phyloP scores from a whole-genome alignment of 2,797 vertebrate species.

The Calcarius lapponicus region DNA sequence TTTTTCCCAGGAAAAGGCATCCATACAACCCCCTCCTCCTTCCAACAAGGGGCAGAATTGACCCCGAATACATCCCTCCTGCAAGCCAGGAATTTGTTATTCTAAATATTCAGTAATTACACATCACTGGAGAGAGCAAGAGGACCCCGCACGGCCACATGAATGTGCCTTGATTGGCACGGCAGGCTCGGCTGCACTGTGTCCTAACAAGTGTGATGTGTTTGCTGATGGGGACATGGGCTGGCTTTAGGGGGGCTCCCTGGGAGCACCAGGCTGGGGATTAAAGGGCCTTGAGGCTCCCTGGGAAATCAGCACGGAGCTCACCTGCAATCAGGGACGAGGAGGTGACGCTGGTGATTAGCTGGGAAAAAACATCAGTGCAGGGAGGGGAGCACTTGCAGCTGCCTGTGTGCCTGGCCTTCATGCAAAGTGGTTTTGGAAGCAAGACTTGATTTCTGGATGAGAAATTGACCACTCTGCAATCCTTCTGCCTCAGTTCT shows the following conservation, averaged over 20 bases:
- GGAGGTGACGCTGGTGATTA: fast-evolving
- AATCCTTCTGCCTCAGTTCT: not conserved
- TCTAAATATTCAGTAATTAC: not conserved
- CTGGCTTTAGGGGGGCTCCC: not conserved
- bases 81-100: not conserved
- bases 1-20: not conserved
- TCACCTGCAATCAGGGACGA: not conserved
- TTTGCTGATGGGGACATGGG: not conserved
- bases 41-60: not conserved
- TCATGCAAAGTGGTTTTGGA: fast-evolving
- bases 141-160: not conserved
- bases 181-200: not conserved
- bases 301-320: not conserved
- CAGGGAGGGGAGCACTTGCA: fast-evolving
- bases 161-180: not conserved
- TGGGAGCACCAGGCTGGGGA: not conserved
- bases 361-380: fast-evolving
- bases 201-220: fast-evolving
- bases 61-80: not conserved
- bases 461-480: not conserved
- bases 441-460: not conserved
- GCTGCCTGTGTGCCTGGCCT: fast-evolving
- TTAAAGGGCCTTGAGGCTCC: not conserved
- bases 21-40: not conserved
- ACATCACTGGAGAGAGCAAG: not conserved